Base-by-base conservation (phyloP, 1,140 invertebrate species). In the Bombus sibiricus region DNA sequence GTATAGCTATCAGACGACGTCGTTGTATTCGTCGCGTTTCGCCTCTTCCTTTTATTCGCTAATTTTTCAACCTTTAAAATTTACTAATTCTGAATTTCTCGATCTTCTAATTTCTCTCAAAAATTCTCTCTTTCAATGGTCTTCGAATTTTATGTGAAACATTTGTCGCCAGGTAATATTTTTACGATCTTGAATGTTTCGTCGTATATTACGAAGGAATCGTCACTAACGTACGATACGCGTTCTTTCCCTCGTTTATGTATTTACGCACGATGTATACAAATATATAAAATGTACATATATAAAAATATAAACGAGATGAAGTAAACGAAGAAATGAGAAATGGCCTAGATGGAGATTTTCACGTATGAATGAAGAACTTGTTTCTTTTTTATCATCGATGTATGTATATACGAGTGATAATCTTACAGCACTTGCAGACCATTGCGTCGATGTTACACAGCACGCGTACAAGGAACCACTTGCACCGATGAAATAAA, bases 401-500 rank as follows among this genome's bases (percentile, higher is more conserved):
- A 28, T 25, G 69, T 53, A 53, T 8, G 5, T 53, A 8, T 22
- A 53, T 41, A 12, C 28, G 32, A 13, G 22, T 10, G 10, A 10
- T 13, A 10, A 39, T 3, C 53, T 81, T 69, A 79, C 83, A 78
- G 37, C 71, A 66, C 75, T 79, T 85, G 39, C 73, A 74, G 37
- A 53, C 64, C 88, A 89, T 89, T 73, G 62, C 53, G 22, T 18
- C 12, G 25, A 37, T 8, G 4, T 13, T 74, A 39, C 2, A 34
- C 28, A 43, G 53, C 6, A n/a, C 71, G 82, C 47, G 71, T 32
- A 74, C 78, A 6, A 43, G 43, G 37, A 66, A 53, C 78, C 62
- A 81, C 62, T 80, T 64, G 53, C 66, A 88, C 59, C 62, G 66
- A 71, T 64, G 41, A 53, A 82, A 62, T 75, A 89, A 89, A 79